Conservation (phyloP, 2,888 invertebrate species). For the Leptinotarsa juncta region DNA sequence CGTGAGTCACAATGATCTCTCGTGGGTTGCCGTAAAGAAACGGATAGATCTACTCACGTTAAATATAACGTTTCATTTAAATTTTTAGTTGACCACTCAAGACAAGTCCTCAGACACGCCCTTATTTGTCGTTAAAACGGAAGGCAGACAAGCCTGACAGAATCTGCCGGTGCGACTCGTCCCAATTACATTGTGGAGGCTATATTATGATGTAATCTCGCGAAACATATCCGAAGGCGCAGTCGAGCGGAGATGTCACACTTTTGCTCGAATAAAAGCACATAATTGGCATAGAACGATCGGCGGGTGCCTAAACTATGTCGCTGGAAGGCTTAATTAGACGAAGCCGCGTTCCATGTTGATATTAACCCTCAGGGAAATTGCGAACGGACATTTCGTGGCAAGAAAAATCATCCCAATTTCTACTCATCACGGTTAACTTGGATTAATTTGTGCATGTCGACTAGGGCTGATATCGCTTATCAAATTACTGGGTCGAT, state of each 20-base stretch:
- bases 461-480: slow-evolving; percentile 31
- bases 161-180: background rate
- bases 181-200: slow-evolving; percentile 18
- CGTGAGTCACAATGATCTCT: too few species aligned
- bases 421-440: slow-evolving; percentile 57
- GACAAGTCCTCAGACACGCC: background rate
- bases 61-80: too few species aligned
- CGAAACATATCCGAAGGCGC: slow-evolving; percentile 19
- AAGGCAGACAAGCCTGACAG: background rate
- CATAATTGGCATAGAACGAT: slow-evolving; percentile 48
- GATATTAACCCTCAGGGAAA: slow-evolving; percentile 61
- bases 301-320: slow-evolving; percentile 55
- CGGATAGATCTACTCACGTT: too few species aligned
- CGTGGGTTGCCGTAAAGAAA: too few species aligned
- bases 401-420: slow-evolving; percentile 61
- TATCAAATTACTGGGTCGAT: slow-evolving; percentile 15
- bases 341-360: slow-evolving; percentile 57
- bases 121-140: background rate
- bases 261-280: slow-evolving; percentile 36
- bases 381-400: slow-evolving; percentile 60
- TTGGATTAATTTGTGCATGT: slow-evolving; percentile 59
- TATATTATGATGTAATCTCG: slow-evolving; percentile 21
- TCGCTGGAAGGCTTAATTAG: slow-evolving; percentile 58
- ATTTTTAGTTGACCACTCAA: too few species aligned
- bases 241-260: slow-evolving; percentile 25